Conservation (phyloP, 2,797 vertebrate species). For the Novumbra hubbsi region DNA sequence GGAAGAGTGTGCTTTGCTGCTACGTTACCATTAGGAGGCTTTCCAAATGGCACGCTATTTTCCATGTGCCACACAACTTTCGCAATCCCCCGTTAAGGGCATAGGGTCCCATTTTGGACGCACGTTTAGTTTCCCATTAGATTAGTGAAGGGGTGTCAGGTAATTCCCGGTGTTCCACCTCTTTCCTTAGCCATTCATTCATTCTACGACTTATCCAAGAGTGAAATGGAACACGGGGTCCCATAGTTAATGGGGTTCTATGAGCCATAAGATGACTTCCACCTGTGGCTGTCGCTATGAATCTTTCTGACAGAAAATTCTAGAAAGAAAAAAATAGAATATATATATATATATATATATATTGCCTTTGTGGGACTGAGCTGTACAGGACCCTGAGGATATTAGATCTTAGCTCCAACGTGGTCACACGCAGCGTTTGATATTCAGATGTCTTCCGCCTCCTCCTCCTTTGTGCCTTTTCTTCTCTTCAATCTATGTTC, state of each 20-base stretch:
- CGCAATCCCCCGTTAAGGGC: neutral
- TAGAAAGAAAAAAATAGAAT: constrained; percentile 29
- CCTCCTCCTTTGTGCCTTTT: constrained; percentile 13
- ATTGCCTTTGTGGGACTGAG: neutral
- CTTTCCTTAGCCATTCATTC: constrained; percentile 27
- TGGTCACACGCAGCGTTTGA: constrained; percentile 19
- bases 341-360: neutral
- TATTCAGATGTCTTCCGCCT: constrained; percentile 19
- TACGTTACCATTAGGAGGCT: constrained; percentile 46
- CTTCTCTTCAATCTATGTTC: constrained; percentile 19
- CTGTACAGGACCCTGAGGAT: neutral
- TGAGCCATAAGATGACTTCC: constrained; percentile 72
- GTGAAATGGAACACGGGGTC: constrained; percentile 68
- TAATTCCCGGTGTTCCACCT: constrained; percentile 29
- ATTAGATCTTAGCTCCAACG: neutral
- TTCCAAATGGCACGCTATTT: neutral
- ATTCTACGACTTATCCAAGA: constrained; percentile 65
- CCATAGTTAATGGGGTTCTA: constrained; percentile 72
- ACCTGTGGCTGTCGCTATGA: constrained; percentile 66
- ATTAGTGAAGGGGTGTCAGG: constrained; percentile 36
- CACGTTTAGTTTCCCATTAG: constrained; percentile 44
- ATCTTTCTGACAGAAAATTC: constrained; percentile 60
- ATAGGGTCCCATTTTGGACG: neutral
- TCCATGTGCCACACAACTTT: neutral
- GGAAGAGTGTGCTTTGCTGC: constrained; percentile 33